A percentile compares a stretch with the other conserved stretches of the same genome.
Evolutionary conservation across 2,113 vertebrate genomes (phyloP).

Genomic region (Stomatorhinus ivindoensis): DNA sequence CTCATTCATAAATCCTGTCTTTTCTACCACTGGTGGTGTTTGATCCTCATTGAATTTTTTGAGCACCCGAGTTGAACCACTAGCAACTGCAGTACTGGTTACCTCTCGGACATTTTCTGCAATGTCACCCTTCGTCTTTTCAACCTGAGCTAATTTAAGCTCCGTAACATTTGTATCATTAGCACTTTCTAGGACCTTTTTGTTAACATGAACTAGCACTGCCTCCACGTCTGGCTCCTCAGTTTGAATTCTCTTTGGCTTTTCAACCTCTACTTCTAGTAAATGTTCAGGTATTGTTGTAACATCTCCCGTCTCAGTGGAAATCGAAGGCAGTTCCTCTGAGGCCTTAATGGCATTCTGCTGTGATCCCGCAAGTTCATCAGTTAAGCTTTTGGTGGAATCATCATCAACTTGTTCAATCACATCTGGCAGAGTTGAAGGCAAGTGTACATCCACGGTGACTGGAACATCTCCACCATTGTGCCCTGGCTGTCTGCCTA

Average conservation of each 20-base stretch:
- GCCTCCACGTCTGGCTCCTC: background rate
- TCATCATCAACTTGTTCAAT: constrained; percentile 46
- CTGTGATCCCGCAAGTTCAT: background rate
- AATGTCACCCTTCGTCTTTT: background rate
- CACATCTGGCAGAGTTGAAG: constrained; percentile 47
- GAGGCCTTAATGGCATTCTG: constrained; percentile 60
- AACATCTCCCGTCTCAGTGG: background rate
- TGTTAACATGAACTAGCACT: background rate
- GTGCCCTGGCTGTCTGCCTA: constrained; percentile 22
- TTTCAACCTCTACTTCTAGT: background rate
- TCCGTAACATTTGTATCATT: background rate
- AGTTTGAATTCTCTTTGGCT: background rate
- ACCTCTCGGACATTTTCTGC: background rate
- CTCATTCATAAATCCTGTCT: constrained; percentile 22
- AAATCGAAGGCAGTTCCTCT: constrained; percentile 8
- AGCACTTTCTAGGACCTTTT: background rate
- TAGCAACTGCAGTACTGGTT: background rate
- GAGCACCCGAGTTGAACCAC: background rate
- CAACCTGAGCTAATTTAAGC: background rate
- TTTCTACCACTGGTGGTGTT: background rate
- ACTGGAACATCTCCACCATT: constrained; percentile 44
- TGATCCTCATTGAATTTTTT: background rate
- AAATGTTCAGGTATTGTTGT: background rate
- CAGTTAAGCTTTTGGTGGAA: background rate
- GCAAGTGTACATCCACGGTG: background rate